Percentiles rank a stretch among this genome's conserved stretches.
phyloP scores from a whole-genome alignment of 2,113 vertebrate genomes.

The Phrynosoma platyrhinos region DNA sequence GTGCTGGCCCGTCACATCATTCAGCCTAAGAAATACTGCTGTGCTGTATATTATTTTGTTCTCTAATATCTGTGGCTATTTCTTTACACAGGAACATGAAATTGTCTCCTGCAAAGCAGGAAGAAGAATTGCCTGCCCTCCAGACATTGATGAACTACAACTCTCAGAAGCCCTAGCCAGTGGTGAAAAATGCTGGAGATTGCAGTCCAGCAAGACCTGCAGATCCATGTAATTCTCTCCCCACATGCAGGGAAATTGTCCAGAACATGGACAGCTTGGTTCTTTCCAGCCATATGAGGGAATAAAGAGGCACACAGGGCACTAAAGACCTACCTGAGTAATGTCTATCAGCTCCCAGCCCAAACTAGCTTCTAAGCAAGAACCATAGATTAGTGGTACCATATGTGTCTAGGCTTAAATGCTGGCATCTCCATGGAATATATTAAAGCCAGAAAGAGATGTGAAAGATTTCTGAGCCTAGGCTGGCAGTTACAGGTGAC shows the following conservation, averaged over 20 bases:
- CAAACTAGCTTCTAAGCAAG: accelerated
- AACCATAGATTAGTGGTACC: neutral
- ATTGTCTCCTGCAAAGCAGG: neutral
- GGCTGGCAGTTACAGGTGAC: too few relatives aligned
- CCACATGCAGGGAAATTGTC: too few relatives aligned
- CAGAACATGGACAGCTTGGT: too few relatives aligned
- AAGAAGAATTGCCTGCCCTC: too few relatives aligned
- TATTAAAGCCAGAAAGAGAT: neutral
- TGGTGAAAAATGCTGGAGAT: too few relatives aligned
- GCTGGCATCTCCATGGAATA: neutral
- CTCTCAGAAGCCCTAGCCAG: too few relatives aligned
- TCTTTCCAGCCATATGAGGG: neutral
- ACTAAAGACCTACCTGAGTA: neutral
- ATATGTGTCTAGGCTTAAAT: neutral
- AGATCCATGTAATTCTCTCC: too few relatives aligned
- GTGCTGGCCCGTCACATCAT: too few relatives aligned
- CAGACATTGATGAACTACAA: too few relatives aligned
- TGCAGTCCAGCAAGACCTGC: too few relatives aligned
- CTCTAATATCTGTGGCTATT: neutral
- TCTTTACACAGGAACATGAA: neutral
- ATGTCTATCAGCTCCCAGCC: neutral
- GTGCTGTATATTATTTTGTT: too few relatives aligned
- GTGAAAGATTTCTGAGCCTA: neutral
- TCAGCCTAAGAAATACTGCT: too few relatives aligned
- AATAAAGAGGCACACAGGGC: neutral